phyloP scores from a whole-genome alignment of 1,140 invertebrate genomes.

The Drosophila carrolli region DNA sequence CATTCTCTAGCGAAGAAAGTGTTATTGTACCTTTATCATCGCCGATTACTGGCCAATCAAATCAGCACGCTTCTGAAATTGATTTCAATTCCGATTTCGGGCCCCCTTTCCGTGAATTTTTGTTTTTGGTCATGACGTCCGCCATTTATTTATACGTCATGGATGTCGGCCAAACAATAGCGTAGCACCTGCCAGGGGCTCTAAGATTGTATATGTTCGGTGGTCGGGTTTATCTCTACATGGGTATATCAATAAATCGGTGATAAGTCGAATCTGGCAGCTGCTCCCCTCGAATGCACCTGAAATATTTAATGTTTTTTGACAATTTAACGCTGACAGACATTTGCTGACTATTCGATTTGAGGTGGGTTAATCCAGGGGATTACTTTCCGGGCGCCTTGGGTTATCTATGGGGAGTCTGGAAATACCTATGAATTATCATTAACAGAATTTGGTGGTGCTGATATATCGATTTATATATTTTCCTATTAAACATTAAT shows the following conservation, averaged over 20 bases:
- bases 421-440: no score
- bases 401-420: no score
- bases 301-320: slow-evolving; percentile 13
- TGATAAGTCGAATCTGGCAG: slow-evolving; percentile 23
- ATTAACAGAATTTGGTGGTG: no score
- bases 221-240: slow-evolving; percentile 7
- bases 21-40: slow-evolving; percentile 23
- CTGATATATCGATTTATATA: no score
- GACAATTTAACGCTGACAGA: slow-evolving; percentile 40
- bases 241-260: slow-evolving; percentile 46
- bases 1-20: neutral
- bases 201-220: neutral
- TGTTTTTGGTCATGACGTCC: slow-evolving; percentile 16
- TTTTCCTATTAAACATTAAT: no score
- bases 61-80: slow-evolving; percentile 27
- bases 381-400: neutral
- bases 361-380: slow-evolving; percentile 5
- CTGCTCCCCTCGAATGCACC: slow-evolving; percentile 20
- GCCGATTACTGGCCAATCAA: slow-evolving; percentile 44
- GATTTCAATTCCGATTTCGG: slow-evolving; percentile 30
- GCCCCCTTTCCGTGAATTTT: slow-evolving; percentile 3
- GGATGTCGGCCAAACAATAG: slow-evolving; percentile 35
- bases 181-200: slow-evolving; percentile 34
- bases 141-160: slow-evolving; percentile 8
- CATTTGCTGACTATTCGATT: slow-evolving; percentile 14